phyloP scores from a whole-genome alignment of 2,797 vertebrate genomes.

The Columba guinea region DNA sequence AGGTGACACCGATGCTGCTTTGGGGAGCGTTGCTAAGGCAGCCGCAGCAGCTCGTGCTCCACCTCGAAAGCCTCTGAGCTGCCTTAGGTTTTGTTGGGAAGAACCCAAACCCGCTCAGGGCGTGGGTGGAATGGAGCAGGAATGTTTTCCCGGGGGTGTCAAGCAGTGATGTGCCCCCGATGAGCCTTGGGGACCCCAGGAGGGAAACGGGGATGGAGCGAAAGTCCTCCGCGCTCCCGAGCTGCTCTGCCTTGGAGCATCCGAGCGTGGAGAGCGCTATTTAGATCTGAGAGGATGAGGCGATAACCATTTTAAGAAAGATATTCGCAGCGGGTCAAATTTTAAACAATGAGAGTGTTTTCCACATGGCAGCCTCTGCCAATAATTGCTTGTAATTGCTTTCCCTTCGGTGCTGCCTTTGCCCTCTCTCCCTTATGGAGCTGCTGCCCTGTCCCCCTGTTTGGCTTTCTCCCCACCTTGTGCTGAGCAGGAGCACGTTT shows the following conservation, averaged over 20 bases:
- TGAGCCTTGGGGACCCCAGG: background rate
- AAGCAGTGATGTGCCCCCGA: background rate
- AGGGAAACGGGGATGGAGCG: background rate
- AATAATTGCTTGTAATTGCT: conserved; percentile 69
- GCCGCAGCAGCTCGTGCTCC: background rate
- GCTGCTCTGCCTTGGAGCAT: background rate
- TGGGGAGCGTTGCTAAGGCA: conserved; percentile 18
- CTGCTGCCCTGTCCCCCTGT: background rate
- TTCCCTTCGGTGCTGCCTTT: conserved; percentile 7
- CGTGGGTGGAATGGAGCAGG: background rate
- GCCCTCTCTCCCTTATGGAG: conserved; percentile 9
- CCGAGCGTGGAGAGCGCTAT: conserved; percentile 9
- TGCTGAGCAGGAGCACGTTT: background rate
- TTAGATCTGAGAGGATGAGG: conserved; percentile 26
- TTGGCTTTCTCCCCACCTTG: background rate
- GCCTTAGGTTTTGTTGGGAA: background rate
- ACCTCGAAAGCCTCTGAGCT: background rate
- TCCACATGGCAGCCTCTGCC: conserved; percentile 50
- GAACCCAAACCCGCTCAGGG: accelerated
- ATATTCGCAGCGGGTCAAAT: conserved; percentile 41
- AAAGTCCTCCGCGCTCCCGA: background rate
- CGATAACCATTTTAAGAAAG: conserved; percentile 46
- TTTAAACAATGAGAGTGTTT: conserved; percentile 62
- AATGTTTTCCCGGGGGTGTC: background rate
- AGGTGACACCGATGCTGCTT: conserved; percentile 9